Base-by-base conservation (phyloP, 2,797 vertebrate genomes). In the Allobates femoralis region DNA sequence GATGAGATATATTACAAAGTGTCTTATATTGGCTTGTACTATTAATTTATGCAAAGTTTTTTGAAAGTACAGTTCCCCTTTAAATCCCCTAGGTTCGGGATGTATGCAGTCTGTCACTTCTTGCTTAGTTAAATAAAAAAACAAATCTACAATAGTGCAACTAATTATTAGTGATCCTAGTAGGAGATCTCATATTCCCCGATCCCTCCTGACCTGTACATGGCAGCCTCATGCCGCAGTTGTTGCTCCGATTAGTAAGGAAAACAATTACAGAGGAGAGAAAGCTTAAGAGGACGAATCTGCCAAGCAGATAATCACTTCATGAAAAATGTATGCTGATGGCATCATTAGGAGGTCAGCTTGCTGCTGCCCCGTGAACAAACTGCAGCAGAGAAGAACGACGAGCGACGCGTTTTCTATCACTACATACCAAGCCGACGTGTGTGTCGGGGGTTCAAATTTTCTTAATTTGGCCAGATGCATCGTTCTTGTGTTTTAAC, bases 321-420 rank as follows among this genome's bases (percentile, higher is more conserved):
- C 88, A 93, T 94, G 92, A 93, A 94, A 94, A 94, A 93, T 93
- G 91, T 89, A 92, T 93, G 92, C 82, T 87, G 88, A 88, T 88
- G 37, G 78, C 50, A 87, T 92, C 89, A 87, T 90, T 91, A 90
- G 89, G 89, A 89, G 87, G 83, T 91, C 88, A 85, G 86, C 55
- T 85, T 87, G 80, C 86, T 87, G 28, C 89, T 83, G 87, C 89
- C 84, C 89, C 82, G 64, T 87, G 80, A 86, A 87, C 89, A 86
- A 83, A 87, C 88, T 86, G 86, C 81, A 69, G n/a, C 81, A 85
- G 84, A 37, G 79, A 86, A 89, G 83, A 12, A 84, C 46, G 62
- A 60, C 41, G 7, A 46, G 41, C 7, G 6, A 46, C 6, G 41
- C 41, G 5, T 10, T 46, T n/a, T n/a, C n/a, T n/a, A n/a, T n/a